Base-by-base conservation (phyloP, 2,888 invertebrate genomes). In the Rugalucina vietnamica region DNA sequence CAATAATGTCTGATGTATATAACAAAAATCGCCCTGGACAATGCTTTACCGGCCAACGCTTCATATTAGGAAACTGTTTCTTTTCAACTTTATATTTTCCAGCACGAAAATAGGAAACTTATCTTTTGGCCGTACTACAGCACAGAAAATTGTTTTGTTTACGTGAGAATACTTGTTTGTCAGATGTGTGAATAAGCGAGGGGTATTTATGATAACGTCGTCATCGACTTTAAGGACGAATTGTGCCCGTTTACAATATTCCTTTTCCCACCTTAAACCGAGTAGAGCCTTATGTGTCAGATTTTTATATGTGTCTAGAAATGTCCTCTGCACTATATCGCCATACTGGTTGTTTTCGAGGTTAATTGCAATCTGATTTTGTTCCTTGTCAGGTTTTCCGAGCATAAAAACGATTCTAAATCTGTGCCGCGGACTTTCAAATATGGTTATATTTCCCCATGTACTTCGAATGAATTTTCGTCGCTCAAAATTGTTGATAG, bases 11-110 rank as follows among this genome's bases (percentile, higher is more conserved):
- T 21, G 87, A 75, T 0, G 93, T 89, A n/a, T 93, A 84, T 24
- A 93, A 60, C 27, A 91, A 93, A 21, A 91, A 88, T 72, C 92
- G 91, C 0, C 94, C 94, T 79, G 93, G 93, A 76, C 94, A 94
- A 81, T 94, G 93, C 8, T 91, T 88, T 12, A 91, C 88, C 0
- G 94, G 94, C 80, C 90, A 93, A 72, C 89, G 75, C 1, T 87
- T 90, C 84, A 90, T 89, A 36, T 91, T 91, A 60, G 84, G 88
- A 82, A 93, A 93, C 50, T 92, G 88, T 60, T 89, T 86, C 0
- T 89, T 88, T 14, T 88, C 84, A 0, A 93, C 90, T 49, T 84
- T 81, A 93, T 93, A 93, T 74, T 92, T 92, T 4, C 90, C 85
- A 21, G 81, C 54, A 8, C 92, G 83, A n/a, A 81, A 39, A 93